A percentile compares a stretch with the other conserved stretches of the same genome.
Evolutionary conservation across 2,888 invertebrate species (phyloP).

Genomic region (Leptopilina syphax): DNA sequence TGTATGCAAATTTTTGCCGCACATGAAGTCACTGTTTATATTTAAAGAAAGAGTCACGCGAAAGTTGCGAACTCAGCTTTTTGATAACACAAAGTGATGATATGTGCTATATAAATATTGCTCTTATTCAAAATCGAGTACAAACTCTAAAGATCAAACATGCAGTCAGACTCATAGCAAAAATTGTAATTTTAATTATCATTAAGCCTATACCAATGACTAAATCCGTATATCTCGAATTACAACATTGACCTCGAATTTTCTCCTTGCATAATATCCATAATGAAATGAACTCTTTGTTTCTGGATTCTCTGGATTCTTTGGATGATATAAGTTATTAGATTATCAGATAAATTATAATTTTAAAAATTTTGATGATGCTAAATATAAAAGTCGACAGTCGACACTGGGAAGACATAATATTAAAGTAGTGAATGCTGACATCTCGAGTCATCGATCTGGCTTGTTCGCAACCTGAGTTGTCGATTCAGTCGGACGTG

Average conservation of each 20-base stretch:
- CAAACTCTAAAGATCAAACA: conserved; percentile 3
- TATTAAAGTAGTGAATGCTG: conserved; percentile 16
- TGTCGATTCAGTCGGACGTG: conserved; percentile 34
- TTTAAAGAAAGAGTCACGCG: conserved; percentile 5
- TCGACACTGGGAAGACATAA: neutral
- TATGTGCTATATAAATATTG: neutral
- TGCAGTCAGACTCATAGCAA: no score
- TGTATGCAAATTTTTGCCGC: no score
- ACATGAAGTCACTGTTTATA: conserved; percentile 20
- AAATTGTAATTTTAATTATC: no score
- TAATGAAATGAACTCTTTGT: no score
- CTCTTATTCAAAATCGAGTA: neutral
- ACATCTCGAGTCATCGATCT: conserved; percentile 39
- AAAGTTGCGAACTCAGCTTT: conserved; percentile 3
- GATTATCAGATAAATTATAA: no score
- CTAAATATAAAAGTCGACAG: neutral
- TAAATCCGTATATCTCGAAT: neutral
- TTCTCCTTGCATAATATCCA: neutral
- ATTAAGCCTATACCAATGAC: no score
- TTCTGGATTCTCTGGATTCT: no score
- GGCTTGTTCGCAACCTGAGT: conserved; percentile 23
- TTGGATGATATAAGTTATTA: no score
- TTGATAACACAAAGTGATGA: neutral
- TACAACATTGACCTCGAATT: conserved; percentile 3
- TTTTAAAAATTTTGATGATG: conserved; percentile 3